Percentiles rank a stretch among this genome's conserved stretches.
These are phyloP conservation scores for Calameuta idolon DNA, from an alignment of 2,888 invertebrate species.

Conservation along the genomic window DNA sequence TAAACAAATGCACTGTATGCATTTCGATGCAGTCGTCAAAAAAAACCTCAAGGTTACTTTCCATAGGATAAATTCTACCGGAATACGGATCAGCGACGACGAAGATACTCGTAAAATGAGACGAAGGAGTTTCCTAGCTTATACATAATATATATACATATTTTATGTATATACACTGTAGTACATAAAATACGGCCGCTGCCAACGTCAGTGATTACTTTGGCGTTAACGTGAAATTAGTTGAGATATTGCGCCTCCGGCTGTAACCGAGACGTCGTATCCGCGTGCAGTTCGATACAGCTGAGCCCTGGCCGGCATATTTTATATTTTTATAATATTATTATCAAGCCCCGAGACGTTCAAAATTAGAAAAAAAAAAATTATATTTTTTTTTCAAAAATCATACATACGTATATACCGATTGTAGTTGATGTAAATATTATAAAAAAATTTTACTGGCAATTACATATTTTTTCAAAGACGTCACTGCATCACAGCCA, in stretches of 20 bases:
- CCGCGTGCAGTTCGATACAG: constrained; percentile 22
- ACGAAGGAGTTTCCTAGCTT: not conserved
- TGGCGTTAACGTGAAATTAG: constrained; percentile 26
- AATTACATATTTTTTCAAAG: not conserved
- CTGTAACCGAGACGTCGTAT: constrained; percentile 19
- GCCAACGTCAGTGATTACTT: constrained; percentile 7
- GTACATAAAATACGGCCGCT: constrained; percentile 3
- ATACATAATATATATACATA: not conserved
- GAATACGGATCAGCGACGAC: not conserved
- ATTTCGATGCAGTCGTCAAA: not conserved
- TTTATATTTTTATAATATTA: constrained; percentile 29
- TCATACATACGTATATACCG: too few species aligned
- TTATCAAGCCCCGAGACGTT: constrained; percentile 33
- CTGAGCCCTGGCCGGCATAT: constrained; percentile 25
- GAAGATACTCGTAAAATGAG: constrained; percentile 1
- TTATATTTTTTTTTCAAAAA: too few species aligned
- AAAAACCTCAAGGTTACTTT: not conserved
- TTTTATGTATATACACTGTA: not conserved
- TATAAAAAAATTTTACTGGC: not conserved
- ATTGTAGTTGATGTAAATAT: too few species aligned
- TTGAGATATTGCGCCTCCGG: constrained; percentile 22
- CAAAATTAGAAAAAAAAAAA: too few species aligned
- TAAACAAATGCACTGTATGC: not conserved
- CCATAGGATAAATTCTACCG: not conserved
- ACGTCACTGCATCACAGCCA: not conserved